Evolutionary conservation across 1,140 invertebrate species (phyloP), one percentile per base, ranked within the genome.

Genomic region (Lineus longissimus): DNA sequence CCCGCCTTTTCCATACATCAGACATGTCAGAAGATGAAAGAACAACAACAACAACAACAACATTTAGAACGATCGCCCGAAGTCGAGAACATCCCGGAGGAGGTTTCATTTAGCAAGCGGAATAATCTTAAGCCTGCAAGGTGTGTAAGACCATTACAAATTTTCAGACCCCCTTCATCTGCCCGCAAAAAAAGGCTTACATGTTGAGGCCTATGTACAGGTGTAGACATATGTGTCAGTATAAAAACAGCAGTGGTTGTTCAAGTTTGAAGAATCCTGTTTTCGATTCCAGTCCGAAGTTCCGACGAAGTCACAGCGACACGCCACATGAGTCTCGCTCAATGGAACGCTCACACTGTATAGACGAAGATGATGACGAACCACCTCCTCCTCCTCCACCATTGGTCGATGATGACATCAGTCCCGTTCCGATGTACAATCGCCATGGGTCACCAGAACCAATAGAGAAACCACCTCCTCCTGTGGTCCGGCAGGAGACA

Each of bases 371-470:
- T 36, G 59, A 66, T 30, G 65, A 66, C 11, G 71, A 69, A 15
- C 71, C 75, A 0, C 75, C 75, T 30, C 74, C 73, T 11, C 73
- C 76, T 1, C 76, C 76, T 0, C 72, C 75, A 9, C 73, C 72
- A 0, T 29, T 70, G 11, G 65, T 68, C n/a, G 47, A 51, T 27
- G 47, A 51, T 7, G n/a, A 51, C 25, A 51, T 27, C 47, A 27
- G n/a, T 23, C 47, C 47, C 47, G 47, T 51, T 4, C 47, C 47
- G 4, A n/a, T n/a, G 47, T 9, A 51, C 25, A 23, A 51, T 51
- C 47, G 47, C 47, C 47, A n/a, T 6, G 47, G 25, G n/a, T 51
- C 47, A 27, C 47, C 47, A 27, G 47, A 27, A 23, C 47, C 47
- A 27, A 51, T 51, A 4, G 19, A 51, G 9, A 51, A 51, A 51